phyloP scores from a whole-genome alignment of 2,113 vertebrate genomes.

The Pelecanoides urinatrix region DNA sequence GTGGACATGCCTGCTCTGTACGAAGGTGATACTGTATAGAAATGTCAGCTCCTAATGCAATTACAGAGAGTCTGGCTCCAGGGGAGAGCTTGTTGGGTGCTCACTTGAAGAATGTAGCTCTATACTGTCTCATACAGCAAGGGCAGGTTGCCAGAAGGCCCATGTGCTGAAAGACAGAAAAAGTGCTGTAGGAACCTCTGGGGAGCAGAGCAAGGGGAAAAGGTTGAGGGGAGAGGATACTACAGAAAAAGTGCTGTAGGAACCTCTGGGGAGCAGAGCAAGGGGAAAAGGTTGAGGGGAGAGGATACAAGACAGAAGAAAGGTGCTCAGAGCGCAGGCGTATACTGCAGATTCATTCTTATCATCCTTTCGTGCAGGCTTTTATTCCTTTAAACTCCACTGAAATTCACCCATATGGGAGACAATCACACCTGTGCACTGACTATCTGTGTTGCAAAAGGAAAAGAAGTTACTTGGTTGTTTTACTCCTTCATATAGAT shows the following conservation, averaged over 20 bases:
- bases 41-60: background rate
- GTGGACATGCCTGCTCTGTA: background rate
- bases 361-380: background rate
- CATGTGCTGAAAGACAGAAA: background rate
- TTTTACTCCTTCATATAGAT: background rate
- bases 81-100: background rate
- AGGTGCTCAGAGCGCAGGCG: background rate
- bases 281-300: background rate
- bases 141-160: background rate
- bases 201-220: background rate
- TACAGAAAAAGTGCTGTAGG: background rate
- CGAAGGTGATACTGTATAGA: fast-evolving
- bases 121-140: background rate
- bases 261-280: background rate
- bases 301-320: background rate
- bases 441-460: background rate
- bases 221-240: too few species aligned
- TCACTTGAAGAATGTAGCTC: background rate
- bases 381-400: background rate
- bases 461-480: background rate
- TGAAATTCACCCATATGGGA: background rate
- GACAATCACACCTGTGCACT: background rate
- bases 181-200: background rate
- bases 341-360: background rate
- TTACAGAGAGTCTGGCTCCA: background rate